phyloP scores from a whole-genome alignment of 2,797 vertebrate species.

The Cuculus canorus region DNA sequence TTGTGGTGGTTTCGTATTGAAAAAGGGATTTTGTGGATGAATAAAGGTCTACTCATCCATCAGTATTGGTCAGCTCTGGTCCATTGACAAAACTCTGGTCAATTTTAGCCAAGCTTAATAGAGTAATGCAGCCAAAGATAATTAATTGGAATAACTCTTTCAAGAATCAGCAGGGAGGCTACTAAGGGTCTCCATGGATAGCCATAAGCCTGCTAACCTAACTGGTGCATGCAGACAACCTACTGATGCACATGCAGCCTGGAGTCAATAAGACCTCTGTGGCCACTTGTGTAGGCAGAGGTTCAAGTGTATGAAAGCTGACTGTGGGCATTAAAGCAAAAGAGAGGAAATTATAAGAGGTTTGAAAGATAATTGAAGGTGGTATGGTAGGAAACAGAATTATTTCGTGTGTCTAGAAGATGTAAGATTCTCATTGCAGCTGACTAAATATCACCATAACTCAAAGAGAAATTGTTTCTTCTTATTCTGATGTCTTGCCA shows the following conservation, averaged over 20 bases:
- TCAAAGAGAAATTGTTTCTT: not conserved
- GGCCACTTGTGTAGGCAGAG: not conserved
- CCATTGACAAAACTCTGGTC: not conserved
- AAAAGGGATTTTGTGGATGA: not conserved
- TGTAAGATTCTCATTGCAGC: not conserved
- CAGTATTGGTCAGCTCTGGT: not conserved
- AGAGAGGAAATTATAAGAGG: not conserved
- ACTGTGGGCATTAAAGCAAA: not conserved
- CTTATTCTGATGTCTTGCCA: not conserved
- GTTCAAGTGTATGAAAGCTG: not conserved
- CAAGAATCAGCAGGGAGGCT: not conserved
- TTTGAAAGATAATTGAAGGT: not conserved
- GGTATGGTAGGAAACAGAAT: not conserved
- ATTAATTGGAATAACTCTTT: not conserved
- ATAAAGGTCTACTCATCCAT: not conserved
- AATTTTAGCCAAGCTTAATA: not conserved
- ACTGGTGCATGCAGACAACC: not conserved
- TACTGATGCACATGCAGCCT: not conserved
- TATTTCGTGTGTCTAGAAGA: not conserved
- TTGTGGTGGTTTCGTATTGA: not conserved
- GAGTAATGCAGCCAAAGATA: not conserved
- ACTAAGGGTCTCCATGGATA: accelerated
- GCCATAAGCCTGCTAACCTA: not conserved
- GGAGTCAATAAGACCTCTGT: not conserved
- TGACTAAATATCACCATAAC: not conserved